A percentile compares a stretch with the other conserved stretches of the same genome.
phyloP scores from a whole-genome alignment of 2,113 vertebrate genomes.

The Pimephales promelas region DNA sequence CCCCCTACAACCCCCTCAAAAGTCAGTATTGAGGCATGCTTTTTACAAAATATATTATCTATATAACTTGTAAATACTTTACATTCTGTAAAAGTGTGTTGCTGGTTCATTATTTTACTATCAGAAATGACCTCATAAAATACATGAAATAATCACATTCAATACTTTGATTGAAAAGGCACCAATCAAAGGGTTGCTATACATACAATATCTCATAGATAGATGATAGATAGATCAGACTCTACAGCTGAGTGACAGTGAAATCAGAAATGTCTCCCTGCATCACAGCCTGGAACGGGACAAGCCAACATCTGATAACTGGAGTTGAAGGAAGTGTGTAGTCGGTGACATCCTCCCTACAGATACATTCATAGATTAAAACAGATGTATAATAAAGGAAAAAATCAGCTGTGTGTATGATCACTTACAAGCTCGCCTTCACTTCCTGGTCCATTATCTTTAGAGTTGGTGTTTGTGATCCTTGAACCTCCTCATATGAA shows the following conservation, averaged over 20 bases:
- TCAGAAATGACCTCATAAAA: not conserved
- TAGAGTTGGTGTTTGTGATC: constrained; percentile 3
- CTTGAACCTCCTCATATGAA: constrained; percentile 38
- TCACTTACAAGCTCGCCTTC: constrained; percentile 15
- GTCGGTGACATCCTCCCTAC: constrained; percentile 45
- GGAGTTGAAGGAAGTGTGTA: constrained; percentile 31
- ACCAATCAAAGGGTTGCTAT: not conserved
- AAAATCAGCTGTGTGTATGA: not conserved
- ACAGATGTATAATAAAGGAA: not conserved
- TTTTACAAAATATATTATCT: no score
- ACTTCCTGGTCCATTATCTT: constrained; percentile 34
- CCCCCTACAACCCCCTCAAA: no score
- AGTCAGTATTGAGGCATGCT: no score
- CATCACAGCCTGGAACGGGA: constrained; percentile 46
- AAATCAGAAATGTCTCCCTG: constrained; percentile 47
- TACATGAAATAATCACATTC: not conserved
- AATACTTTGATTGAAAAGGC: not conserved
- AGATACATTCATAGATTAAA: not conserved
- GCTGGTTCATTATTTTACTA: not conserved
- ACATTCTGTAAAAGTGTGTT: not conserved
- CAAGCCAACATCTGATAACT: constrained; percentile 43
- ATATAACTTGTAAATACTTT: no score
- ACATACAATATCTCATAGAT: not conserved
- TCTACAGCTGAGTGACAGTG: constrained; percentile 40
- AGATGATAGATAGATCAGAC: not conserved